Evolutionary conservation across 1,140 invertebrate species (phyloP), one percentile per base, ranked within the genome.

Genomic region (Oscheius sp.): DNA sequence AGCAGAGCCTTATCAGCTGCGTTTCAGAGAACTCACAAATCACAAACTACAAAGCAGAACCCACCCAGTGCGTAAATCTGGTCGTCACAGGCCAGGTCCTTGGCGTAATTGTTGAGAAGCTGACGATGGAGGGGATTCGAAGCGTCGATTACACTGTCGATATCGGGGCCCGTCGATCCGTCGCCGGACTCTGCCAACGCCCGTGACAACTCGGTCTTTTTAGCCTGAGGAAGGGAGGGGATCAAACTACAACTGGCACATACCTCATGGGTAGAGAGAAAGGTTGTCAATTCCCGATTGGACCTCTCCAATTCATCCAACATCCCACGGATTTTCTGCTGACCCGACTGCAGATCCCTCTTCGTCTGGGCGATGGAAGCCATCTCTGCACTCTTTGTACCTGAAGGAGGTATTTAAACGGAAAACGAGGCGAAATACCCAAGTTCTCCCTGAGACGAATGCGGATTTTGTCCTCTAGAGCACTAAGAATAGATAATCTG

Each of bases 51-150:
- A n/a, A n/a, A n/a, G n/a, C n/a, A 55, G 35, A 32, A 58, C 87
- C 98, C 94, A n/a, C 93, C 94, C 82, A 99, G 90, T 85, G 95
- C 96, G 85, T 98, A 99, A 80, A 99, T 96, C 63, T 94, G 92
- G 89, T 99, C 96, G 88, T 98, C 95, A 59, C 93, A 91, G 13
- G 96, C 94, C 79, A 95, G 93, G 87, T 99, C 96, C 87, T 98
- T 94, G 61, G 94, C 93, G 89, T 93, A 99, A 35, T 93, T 90
- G 87, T 93, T 93, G 34, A 99, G 85, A 82, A 99, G 90, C 85
- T 99, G 96, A 88, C 93, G 93, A 46, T 68, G 97, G 32, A 99
- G 86, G 1, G 96, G 95, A 46, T 94, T 92, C 69, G 94, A 94
- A 3, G 95, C 95, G 28, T 92, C 93, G 65, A 99, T 94, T 72